These are phyloP conservation scores for Neostethus bicornis DNA, from an alignment of 2,797 vertebrate species.

Conservation along the genomic window DNA sequence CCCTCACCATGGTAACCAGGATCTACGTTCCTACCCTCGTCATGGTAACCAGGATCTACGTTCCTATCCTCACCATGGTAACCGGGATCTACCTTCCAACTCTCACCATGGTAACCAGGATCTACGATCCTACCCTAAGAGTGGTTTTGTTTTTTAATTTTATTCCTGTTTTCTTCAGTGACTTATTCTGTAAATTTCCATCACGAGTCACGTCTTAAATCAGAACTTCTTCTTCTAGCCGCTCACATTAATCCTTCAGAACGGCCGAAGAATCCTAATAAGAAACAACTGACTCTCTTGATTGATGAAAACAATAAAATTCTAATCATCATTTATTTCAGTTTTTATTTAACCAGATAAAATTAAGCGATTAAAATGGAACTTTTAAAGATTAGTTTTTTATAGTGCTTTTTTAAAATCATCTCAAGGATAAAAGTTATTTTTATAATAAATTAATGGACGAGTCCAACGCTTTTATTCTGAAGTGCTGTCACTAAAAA, in stretches of 20 bases:
- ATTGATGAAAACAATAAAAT: constrained; percentile 70
- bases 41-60: no score
- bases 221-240: constrained; percentile 46
- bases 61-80: no score
- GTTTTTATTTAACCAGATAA: constrained; percentile 53
- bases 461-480: constrained; percentile 65
- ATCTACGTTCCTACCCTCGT: no score
- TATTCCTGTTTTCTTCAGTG: constrained; percentile 53
- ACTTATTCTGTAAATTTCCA: constrained; percentile 53
- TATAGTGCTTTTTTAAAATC: neutral
- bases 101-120: no score
- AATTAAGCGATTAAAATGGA: constrained; percentile 59
- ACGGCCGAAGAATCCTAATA: constrained; percentile 33
- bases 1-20: no score
- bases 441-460: constrained; percentile 57
- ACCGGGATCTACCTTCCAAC: no score
- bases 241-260: constrained; percentile 33
- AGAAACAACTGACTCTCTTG: constrained; percentile 54
- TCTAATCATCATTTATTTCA: constrained; percentile 64
- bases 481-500: constrained; percentile 42
- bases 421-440: constrained; percentile 41
- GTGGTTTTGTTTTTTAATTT: constrained; percentile 40
- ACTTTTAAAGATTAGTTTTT: constrained; percentile 11
- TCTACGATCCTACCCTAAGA: no score
- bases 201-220: constrained; percentile 53